These are phyloP conservation scores for Allacma fusca DNA, from an alignment of 2,888 invertebrate genomes.

Conservation along the genomic window DNA sequence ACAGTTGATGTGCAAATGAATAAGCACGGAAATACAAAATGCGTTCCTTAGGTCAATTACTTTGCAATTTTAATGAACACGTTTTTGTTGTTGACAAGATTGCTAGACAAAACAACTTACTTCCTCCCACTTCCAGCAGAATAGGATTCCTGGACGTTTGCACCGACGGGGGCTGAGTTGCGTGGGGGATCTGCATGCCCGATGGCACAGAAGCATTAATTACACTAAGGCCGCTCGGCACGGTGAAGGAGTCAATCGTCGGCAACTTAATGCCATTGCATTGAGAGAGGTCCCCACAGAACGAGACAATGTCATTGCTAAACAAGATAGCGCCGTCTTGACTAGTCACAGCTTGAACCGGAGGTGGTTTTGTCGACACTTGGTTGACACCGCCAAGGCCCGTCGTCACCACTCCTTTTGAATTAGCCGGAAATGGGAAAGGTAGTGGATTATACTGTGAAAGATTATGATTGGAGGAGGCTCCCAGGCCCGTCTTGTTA, in stretches of 20 bases:
- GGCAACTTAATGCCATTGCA: constrained; percentile 32
- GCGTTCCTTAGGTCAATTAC: too few species aligned
- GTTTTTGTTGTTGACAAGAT: too few species aligned
- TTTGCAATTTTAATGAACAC: too few species aligned
- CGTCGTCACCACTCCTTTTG: too few species aligned
- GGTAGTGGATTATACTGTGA: constrained; percentile 11
- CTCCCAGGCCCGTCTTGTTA: constrained; percentile 6
- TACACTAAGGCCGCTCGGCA: constrained; percentile 28
- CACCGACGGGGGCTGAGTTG: not conserved
- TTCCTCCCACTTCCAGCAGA: constrained; percentile 37
- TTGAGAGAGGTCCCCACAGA: not conserved
- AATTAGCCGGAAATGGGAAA: constrained; percentile 26
- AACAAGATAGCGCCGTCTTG: constrained; percentile 23
- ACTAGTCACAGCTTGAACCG: constrained; percentile 18
- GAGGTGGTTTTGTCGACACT: too few species aligned
- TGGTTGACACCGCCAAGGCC: too few species aligned
- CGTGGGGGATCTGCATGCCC: not conserved
- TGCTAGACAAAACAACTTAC: too few species aligned
- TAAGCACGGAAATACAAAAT: too few species aligned
- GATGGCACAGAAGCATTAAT: not conserved
- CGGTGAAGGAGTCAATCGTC: constrained; percentile 22
- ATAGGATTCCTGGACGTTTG: constrained; percentile 22
- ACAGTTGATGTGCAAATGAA: too few species aligned
- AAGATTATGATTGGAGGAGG: constrained; percentile 13
- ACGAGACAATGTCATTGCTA: constrained; percentile 1